Conservation (phyloP, 2,888 invertebrate species). For the Tanypteryx hageni region DNA sequence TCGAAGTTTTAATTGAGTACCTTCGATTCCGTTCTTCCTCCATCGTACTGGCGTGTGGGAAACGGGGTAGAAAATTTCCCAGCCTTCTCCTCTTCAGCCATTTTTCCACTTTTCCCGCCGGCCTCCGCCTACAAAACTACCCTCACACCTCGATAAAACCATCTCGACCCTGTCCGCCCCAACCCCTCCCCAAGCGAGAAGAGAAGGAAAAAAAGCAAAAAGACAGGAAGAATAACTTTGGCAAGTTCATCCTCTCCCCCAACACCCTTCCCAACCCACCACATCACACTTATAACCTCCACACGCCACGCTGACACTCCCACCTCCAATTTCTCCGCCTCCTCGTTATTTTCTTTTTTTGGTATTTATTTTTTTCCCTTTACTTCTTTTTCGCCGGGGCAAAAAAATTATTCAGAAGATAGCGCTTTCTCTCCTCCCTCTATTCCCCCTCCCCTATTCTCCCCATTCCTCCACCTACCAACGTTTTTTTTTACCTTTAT, state of each 20-base stretch:
- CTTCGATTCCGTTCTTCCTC: conserved; percentile 38
- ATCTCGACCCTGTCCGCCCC: neutral
- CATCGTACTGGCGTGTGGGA: conserved; percentile 8
- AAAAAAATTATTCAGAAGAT: no score
- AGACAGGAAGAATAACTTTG: conserved; percentile 29
- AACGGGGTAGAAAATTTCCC: conserved; percentile 33
- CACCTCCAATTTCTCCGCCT: neutral
- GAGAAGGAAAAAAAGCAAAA: neutral
- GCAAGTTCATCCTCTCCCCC: conserved; percentile 21
- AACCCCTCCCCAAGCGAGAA: neutral
- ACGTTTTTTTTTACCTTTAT: conserved; percentile 37
- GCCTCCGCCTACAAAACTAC: neutral
- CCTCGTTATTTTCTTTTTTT: no score
- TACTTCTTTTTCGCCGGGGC: no score
- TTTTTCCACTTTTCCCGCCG: neutral
- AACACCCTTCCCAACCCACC: no score
- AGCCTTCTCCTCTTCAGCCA: neutral
- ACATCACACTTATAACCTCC: conserved; percentile 6
- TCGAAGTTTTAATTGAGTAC: conserved; percentile 57
- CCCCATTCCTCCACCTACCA: neutral
- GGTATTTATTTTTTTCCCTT: no score
- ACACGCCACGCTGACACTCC: conserved; percentile 9
- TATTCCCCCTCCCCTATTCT: no score
- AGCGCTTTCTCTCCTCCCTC: neutral
- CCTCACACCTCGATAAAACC: no score